Conservation (phyloP, 1,140 invertebrate species). For the Holcopasites calliopsidis region DNA sequence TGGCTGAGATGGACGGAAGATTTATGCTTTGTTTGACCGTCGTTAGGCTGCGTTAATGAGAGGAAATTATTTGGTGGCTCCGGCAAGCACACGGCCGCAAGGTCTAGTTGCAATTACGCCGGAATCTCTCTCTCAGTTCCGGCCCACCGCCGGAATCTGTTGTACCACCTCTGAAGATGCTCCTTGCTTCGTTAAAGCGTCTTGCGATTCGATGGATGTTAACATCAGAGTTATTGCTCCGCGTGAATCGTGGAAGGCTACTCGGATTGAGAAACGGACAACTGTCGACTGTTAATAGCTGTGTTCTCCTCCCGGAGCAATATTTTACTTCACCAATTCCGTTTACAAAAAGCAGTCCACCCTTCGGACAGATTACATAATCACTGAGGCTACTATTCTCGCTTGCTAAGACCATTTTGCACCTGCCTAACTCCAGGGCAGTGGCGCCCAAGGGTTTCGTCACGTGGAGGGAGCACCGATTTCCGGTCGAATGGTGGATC, state of each 20-base stretch:
- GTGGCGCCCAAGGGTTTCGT: constrained; percentile 15
- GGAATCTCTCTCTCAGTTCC: constrained; percentile 2
- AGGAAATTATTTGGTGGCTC: constrained; percentile 57
- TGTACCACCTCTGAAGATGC: constrained; percentile 37
- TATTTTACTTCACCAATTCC: no score
- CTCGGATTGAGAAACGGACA: no score
- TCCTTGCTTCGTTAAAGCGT: constrained; percentile 38
- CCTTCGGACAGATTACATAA: constrained; percentile 8
- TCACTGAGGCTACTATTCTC: constrained; percentile 6
- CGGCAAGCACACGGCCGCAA: constrained; percentile 14
- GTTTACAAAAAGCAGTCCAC: no score
- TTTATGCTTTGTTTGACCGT: constrained; percentile 63
- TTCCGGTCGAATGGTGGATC: constrained; percentile 19
- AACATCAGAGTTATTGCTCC: not conserved
- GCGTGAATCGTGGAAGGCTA: no score
- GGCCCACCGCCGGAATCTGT: constrained; percentile 1
- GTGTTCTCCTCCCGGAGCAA: no score
- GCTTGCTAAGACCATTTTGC: not conserved
- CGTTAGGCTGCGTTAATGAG: constrained; percentile 56
- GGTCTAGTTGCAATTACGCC: constrained; percentile 42
- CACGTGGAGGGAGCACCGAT: constrained; percentile 23
- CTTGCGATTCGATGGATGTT: constrained; percentile 40
- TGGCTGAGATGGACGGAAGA: constrained; percentile 51
- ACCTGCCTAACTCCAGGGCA: not conserved
- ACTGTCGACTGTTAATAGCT: no score